These are phyloP conservation scores for Coendou prehensilis DNA, from an alignment of 2,797 vertebrate species.

Conservation along the genomic window DNA sequence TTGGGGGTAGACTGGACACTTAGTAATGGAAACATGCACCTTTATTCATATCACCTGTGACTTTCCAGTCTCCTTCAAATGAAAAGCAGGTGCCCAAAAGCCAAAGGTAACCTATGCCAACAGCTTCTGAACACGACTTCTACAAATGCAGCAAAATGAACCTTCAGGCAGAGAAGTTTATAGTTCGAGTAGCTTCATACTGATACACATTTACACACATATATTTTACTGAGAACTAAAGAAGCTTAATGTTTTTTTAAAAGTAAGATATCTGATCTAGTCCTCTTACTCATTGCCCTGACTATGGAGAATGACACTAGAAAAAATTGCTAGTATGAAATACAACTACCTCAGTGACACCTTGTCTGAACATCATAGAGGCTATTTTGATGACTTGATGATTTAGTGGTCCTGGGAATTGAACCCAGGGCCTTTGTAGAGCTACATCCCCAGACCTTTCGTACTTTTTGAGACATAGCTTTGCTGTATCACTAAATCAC, in stretches of 20 bases:
- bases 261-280: neutral
- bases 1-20: neutral
- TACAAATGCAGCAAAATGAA: slow-evolving; percentile 54
- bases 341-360: neutral
- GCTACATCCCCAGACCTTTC: neutral
- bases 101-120: neutral
- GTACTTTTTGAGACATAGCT: neutral
- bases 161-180: neutral
- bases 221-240: slow-evolving; percentile 25
- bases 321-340: neutral
- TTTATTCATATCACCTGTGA: neutral
- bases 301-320: slow-evolving; percentile 4
- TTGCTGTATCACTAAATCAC: neutral
- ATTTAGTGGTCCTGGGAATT: neutral
- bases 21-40: neutral
- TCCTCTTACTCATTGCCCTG: neutral
- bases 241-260: neutral
- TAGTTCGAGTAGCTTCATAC: neutral
- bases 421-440: neutral
- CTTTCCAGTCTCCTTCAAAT: slow-evolving; percentile 15
- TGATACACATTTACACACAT: neutral
- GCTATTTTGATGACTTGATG: neutral
- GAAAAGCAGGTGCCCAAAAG: slow-evolving; percentile 1
- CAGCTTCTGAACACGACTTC: slow-evolving; percentile 19
- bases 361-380: neutral